Evolutionary conservation across 2,888 invertebrate genomes (phyloP), one percentile per base, ranked within the genome.

Genomic region (Nebria salina): DNA sequence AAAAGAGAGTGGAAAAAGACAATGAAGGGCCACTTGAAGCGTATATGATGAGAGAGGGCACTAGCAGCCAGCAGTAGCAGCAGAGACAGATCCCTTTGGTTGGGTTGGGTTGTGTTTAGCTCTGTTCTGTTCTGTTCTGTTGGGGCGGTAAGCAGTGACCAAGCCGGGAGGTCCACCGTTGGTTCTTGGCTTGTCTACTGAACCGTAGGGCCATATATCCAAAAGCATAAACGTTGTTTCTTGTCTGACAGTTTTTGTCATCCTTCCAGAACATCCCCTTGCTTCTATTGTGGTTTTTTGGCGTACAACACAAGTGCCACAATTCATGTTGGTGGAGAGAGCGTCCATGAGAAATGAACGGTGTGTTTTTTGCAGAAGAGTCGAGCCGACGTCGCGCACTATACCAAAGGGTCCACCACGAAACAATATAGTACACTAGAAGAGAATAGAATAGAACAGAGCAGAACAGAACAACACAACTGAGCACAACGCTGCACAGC

Each of bases 161-260:
- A 54, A 54, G 70, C 70, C 70, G 70, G 34, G 70, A 70, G 34
- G 70, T 76, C 76, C 76, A 15, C 13, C 70, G 15, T 34, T 13
- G 65, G 43, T 54, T 54, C 72, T 76, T 75, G 76, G 72, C 66
- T 77, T 82, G 75, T 64, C 73, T 75, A 76, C 76, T 75, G 84
- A 84, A 83, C 83, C 84, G 83, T 84, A 83, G 54, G 84, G 85
- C 85, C 83, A 86, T 86, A 86, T 86, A 86, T 86, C 85, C 85
- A 84, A 83, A 84, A 85, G 84, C 84, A 86, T 85, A 84, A 85
- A 85, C 85, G 85, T 84, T 83, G 84, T 86, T 86, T 87, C 86
- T 85, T 86, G 86, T 84, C 83, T 83, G 84, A 82, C 84, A 83
- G 85, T 87, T 87, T 87, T 86, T 87, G 86, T 85, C 85, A 84